Percentiles rank a stretch among this genome's conserved stretches.
Conservation (phyloP, 2,888 invertebrate genomes). For the Sinohyriopsis cumingii region DNA sequence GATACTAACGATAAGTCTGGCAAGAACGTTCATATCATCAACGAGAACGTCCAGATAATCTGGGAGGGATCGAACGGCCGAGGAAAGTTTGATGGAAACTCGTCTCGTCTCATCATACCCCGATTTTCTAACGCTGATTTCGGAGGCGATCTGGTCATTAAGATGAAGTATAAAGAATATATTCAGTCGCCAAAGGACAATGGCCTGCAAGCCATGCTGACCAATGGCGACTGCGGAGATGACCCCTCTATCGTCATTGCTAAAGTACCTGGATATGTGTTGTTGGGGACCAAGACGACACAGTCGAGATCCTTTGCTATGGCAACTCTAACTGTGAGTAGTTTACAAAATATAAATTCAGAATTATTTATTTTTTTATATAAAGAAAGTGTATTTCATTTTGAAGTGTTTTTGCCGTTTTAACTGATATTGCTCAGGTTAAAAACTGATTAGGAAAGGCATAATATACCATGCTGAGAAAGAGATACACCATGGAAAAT, state of each 20-base stretch:
- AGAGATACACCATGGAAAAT: too few relatives aligned
- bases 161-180: constrained; percentile 45
- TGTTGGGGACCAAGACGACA: constrained; percentile 42
- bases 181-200: constrained; percentile 4
- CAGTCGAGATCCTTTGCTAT: constrained; percentile 20
- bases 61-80: constrained; percentile 18
- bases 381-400: too few relatives aligned
- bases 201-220: constrained; percentile 46
- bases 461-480: too few relatives aligned
- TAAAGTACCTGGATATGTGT: constrained; percentile 36
- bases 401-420: too few relatives aligned
- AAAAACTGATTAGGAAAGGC: too few relatives aligned
- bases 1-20: constrained; percentile 41
- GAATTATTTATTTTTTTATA: too few relatives aligned
- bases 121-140: constrained; percentile 53
- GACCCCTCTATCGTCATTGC: constrained; percentile 54
- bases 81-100: constrained; percentile 54
- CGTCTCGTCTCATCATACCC: constrained; percentile 47
- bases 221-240: constrained; percentile 59
- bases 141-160: constrained; percentile 50
- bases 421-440: too few relatives aligned
- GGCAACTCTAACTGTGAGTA: constrained; percentile 11
- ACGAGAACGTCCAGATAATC: constrained; percentile 46
- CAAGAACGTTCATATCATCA: constrained; percentile 32
- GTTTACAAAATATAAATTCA: too few relatives aligned